Evolutionary conservation across 2,888 invertebrate species (phyloP).

Genomic region (Cryptosula pallasiana): DNA sequence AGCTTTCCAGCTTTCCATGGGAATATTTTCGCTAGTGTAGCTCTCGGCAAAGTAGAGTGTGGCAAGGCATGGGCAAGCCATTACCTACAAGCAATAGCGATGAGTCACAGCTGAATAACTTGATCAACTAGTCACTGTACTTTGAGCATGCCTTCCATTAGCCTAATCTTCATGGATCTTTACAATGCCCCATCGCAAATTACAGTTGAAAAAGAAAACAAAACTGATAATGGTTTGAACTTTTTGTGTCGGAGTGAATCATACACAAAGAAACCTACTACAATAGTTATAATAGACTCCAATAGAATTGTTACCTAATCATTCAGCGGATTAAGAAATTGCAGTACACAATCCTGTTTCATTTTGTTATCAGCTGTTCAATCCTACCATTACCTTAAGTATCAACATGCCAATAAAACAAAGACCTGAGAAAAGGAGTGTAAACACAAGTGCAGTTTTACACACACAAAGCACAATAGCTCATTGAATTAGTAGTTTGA

Average conservation of each 20-base stretch:
- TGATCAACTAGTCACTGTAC: not conserved
- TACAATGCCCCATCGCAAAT: not conserved
- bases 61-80: slow-evolving; percentile 17
- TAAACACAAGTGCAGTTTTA: no score
- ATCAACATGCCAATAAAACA: no score
- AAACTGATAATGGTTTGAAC: not conserved
- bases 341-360: no score
- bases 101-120: not conserved
- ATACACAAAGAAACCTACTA: not conserved
- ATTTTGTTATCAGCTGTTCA: no score
- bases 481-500: not conserved
- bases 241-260: not conserved
- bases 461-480: not conserved
- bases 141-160: not conserved
- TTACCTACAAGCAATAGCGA: not conserved
- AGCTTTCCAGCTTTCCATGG: slow-evolving; percentile 13
- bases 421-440: no score
- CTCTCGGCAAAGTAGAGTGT: slow-evolving; percentile 19
- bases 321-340: no score
- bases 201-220: not conserved
- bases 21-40: not conserved
- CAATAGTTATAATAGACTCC: no score
- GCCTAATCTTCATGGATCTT: not conserved
- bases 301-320: no score
- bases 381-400: no score